phyloP scores from a whole-genome alignment of 2,888 invertebrate genomes.

The Cephonodes hylas region DNA sequence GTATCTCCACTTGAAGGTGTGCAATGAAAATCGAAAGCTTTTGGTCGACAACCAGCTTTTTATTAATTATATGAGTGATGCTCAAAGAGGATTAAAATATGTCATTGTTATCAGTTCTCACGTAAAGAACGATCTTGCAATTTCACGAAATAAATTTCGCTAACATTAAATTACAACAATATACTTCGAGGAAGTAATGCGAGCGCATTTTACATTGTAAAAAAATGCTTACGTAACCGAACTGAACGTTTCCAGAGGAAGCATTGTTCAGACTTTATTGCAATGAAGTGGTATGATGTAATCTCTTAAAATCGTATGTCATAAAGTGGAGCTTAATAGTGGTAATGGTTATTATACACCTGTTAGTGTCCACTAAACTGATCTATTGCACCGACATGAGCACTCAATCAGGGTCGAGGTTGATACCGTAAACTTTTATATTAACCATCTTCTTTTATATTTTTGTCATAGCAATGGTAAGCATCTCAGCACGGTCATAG shows the following conservation, averaged over 20 bases:
- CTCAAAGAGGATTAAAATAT: too few species aligned
- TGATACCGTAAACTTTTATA: too few species aligned
- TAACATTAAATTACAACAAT: background rate
- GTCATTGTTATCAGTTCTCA: too few species aligned
- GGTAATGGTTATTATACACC: background rate
- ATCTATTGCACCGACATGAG: too few species aligned
- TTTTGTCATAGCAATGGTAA: too few species aligned
- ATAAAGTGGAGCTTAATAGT: background rate
- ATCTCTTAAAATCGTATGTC: constrained; percentile 9
- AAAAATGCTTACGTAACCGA: constrained; percentile 15
- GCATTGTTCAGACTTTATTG: constrained; percentile 27
- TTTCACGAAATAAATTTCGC: background rate
- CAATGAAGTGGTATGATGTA: constrained; percentile 17
- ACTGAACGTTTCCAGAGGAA: constrained; percentile 19
- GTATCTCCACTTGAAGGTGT: too few species aligned
- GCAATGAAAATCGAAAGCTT: too few species aligned
- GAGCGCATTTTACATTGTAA: background rate
- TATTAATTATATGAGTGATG: too few species aligned
- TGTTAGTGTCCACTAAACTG: background rate
- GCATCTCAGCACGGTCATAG: too few species aligned
- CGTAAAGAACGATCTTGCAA: background rate
- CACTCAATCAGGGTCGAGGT: too few species aligned
- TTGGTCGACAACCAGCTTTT: too few species aligned
- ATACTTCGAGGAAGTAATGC: background rate
- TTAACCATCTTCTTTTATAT: too few species aligned